These are phyloP conservation scores for Drosophila aldrichi DNA, from an alignment of 2,888 invertebrate genomes.

Conservation along the genomic window DNA sequence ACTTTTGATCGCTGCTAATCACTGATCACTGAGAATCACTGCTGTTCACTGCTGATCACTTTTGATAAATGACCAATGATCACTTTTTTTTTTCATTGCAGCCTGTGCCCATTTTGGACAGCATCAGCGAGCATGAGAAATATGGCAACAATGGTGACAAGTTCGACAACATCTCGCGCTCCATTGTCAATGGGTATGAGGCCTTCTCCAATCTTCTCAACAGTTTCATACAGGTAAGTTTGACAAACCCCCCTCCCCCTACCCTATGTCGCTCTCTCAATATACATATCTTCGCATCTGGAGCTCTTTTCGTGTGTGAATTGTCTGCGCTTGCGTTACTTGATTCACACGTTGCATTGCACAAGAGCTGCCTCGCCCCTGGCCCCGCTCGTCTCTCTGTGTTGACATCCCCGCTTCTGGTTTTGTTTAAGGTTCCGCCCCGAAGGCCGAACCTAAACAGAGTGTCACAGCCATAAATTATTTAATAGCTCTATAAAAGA, in stretches of 20 bases:
- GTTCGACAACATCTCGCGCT: constrained; percentile 88
- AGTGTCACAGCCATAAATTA: neutral
- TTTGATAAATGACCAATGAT: neutral
- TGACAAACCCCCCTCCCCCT: neutral
- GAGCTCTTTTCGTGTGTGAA: neutral
- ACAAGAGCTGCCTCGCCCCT: constrained; percentile 20
- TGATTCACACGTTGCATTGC: constrained; percentile 47
- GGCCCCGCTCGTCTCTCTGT: neutral
- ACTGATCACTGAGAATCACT: too few species aligned
- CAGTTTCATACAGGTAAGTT: constrained; percentile 88
- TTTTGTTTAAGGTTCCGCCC: constrained; percentile 17
- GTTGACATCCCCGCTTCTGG: constrained; percentile 7
- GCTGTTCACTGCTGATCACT: neutral
- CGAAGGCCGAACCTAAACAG: constrained; percentile 28
- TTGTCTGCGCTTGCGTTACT: constrained; percentile 16
- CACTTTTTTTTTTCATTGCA: constrained; percentile 63
- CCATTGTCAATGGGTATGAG: constrained; percentile 89
- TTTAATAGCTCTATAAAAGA: neutral
- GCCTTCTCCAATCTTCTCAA: constrained; percentile 89
- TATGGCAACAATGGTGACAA: constrained; percentile 91
- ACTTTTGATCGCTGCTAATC: too few species aligned
- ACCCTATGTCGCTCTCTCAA: neutral
- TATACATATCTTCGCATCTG: neutral
- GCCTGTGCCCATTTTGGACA: constrained; percentile 91
- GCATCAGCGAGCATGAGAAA: constrained; percentile 91